Percentiles rank a stretch among this genome's conserved stretches.
These are phyloP conservation scores for Ceratina japonica DNA, from an alignment of 1,140 invertebrate genomes.

Conservation along the genomic window DNA sequence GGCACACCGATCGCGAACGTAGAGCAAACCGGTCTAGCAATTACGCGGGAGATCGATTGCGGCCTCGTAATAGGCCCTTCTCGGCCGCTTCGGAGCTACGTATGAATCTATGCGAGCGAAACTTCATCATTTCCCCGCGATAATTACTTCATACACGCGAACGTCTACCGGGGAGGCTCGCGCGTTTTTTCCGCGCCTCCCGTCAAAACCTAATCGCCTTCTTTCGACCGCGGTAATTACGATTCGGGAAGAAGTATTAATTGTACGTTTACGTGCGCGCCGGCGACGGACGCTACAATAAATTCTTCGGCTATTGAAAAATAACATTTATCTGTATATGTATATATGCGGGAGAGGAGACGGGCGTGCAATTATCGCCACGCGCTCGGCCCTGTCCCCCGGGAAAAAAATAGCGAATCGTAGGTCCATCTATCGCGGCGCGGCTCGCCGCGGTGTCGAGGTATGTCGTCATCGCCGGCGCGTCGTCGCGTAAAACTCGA, in stretches of 20 bases:
- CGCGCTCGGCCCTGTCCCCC: not conserved
- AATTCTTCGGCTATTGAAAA: no score
- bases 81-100: conserved; percentile 1
- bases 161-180: conserved; percentile 7
- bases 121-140: conserved; percentile 49
- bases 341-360: no score
- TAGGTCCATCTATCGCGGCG: conserved; percentile 19
- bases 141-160: conserved; percentile 52
- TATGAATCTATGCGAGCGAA: conserved; percentile 44
- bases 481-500: conserved; percentile 36
- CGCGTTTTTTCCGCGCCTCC: not conserved
- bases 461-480: conserved; percentile 20
- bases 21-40: conserved; percentile 56
- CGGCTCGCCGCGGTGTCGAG: not conserved
- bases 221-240: not conserved
- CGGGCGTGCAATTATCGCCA: conserved; percentile 16
- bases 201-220: not conserved
- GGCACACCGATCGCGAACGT: conserved; percentile 42
- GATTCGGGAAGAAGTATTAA: no score
- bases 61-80: conserved; percentile 51
- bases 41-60: conserved; percentile 60
- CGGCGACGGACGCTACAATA: no score
- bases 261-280: no score
- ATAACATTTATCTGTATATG: no score
- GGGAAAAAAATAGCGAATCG: conserved; percentile 10